These are phyloP conservation scores for Drosophila macrospina DNA, from an alignment of 2,888 invertebrate species.

Conservation along the genomic window DNA sequence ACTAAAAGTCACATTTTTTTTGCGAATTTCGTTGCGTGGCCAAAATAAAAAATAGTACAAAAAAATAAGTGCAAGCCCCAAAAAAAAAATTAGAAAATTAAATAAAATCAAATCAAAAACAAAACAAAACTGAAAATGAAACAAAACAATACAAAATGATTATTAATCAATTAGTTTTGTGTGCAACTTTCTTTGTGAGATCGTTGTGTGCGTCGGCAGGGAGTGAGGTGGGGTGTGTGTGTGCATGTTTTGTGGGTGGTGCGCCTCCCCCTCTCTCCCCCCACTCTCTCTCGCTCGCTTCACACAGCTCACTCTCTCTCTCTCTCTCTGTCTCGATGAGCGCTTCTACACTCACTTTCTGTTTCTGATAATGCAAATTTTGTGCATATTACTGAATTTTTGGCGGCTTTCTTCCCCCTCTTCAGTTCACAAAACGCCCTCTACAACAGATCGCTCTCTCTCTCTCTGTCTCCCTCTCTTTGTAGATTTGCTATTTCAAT, in stretches of 20 bases:
- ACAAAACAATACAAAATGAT: constrained; percentile 7
- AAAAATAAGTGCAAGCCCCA: constrained; percentile 30
- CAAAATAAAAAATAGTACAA: constrained; percentile 1
- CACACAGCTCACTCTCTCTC: neutral
- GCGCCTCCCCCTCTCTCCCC: neutral
- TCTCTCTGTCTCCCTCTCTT: neutral
- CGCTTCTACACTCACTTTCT: neutral
- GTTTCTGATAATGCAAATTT: neutral
- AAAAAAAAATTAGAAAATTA: too few relatives aligned
- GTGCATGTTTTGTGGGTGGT: constrained; percentile 2
- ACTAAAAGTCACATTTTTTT: too few relatives aligned
- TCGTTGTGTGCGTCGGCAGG: constrained; percentile 30
- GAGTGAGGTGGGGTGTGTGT: neutral
- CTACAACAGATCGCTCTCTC: neutral
- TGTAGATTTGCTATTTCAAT: constrained; percentile 10
- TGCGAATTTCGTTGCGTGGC: constrained; percentile 47
- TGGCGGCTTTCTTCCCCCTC: constrained; percentile 24
- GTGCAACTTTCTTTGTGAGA: constrained; percentile 54
- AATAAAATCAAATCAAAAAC: too few relatives aligned
- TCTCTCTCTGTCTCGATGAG: too few relatives aligned
- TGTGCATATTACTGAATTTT: constrained; percentile 4
- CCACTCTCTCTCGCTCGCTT: neutral
- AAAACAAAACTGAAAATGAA: neutral
- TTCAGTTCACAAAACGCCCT: neutral
- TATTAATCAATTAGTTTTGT: constrained; percentile 7